Percentiles rank a stretch among this genome's conserved stretches.
Conservation (phyloP, 37 sponge, comb jelly and placozoan genomes). For the Cladorhizidae sp. region DNA sequence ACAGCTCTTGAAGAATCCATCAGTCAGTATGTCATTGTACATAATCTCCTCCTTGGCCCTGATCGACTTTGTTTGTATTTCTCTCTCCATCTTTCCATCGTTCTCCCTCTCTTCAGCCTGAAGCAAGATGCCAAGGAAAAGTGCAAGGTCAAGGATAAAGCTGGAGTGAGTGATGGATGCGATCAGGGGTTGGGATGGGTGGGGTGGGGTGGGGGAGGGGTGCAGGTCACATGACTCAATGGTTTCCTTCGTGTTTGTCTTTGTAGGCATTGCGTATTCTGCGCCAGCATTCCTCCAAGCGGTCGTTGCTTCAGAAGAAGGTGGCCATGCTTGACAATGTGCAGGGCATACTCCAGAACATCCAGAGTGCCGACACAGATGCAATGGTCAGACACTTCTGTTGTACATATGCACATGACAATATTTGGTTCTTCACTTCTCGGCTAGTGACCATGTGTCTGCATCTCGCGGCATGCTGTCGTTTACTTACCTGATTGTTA, state of each 20-base stretch:
- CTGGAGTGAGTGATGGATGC: neutral
- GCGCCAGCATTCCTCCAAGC: neutral
- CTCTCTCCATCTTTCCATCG: neutral
- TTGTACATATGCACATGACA: neutral
- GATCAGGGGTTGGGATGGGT: neutral
- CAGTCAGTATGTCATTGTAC: neutral
- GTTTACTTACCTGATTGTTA: too few species aligned
- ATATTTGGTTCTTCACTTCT: too few species aligned
- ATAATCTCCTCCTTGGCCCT: too few species aligned
- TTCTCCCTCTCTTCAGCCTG: neutral
- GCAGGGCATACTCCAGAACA: slow-evolving; percentile 42
- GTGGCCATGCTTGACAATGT: slow-evolving; percentile 42
- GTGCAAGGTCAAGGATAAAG: neutral
- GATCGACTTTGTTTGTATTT: too few species aligned
- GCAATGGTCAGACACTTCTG: slow-evolving; percentile 36
- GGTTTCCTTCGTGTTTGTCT: too few species aligned
- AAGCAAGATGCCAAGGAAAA: slow-evolving; percentile 11
- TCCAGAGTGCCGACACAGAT: slow-evolving; percentile 78
- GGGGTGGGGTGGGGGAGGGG: too few species aligned
- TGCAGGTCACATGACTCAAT: neutral
- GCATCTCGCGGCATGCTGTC: too few species aligned
- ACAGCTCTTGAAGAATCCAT: neutral
- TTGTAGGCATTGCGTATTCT: slow-evolving; percentile 30
- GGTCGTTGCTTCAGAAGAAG: neutral
- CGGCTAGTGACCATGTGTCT: too few species aligned